Evolutionary conservation across 2,888 invertebrate species (phyloP).

Genomic region (Caradrina clavipalpis): DNA sequence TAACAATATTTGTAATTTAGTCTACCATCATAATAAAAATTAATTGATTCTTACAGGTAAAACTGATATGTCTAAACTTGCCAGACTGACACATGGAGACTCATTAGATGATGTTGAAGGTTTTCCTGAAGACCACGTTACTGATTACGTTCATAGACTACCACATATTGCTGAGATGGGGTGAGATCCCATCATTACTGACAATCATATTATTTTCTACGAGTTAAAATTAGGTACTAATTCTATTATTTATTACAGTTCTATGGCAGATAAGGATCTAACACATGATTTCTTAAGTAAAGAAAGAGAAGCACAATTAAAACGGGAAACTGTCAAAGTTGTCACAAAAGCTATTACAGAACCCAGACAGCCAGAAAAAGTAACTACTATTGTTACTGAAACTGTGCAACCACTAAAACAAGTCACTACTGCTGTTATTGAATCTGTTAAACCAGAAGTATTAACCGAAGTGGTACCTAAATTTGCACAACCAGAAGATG

Average conservation of each 20-base stretch:
- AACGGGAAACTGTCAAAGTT: conserved; percentile 73
- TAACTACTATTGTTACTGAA: conserved; percentile 4
- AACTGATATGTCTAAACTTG: conserved; percentile 76
- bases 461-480: neutral
- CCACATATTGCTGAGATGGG: conserved; percentile 88
- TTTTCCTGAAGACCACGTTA: conserved; percentile 88
- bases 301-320: conserved; percentile 83
- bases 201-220: neutral
- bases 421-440: conserved; percentile 24
- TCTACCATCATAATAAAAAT: neutral
- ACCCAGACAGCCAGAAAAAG: conserved; percentile 44
- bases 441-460: conserved; percentile 8
- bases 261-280: conserved; percentile 75
- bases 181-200: conserved; percentile 67
- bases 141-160: conserved; percentile 85
- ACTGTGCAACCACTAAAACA: conserved; percentile 51
- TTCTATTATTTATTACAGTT: conserved; percentile 60
- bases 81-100: conserved; percentile 86
- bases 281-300: conserved; percentile 79
- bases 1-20: neutral
- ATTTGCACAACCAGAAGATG: neutral
- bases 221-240: conserved; percentile 3
- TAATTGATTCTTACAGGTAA: conserved; percentile 69
- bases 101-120: conserved; percentile 90
- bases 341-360: conserved; percentile 31